phyloP scores from a whole-genome alignment of 2,888 invertebrate genomes.

The Dichetophora obliterata region DNA sequence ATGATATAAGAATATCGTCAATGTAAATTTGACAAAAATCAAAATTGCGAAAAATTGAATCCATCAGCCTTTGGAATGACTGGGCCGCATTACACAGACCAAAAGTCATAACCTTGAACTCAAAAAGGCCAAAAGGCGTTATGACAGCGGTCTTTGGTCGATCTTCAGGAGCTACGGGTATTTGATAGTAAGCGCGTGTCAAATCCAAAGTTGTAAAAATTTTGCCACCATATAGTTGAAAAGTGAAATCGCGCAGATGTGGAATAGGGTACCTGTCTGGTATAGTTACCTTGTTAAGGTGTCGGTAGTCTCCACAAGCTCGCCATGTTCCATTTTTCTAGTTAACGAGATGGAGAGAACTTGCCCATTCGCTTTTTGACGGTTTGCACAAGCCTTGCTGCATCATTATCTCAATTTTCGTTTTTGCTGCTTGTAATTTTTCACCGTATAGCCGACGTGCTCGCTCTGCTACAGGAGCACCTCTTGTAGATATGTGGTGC shows the following conservation, averaged over 20 bases:
- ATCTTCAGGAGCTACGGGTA: slow-evolving; percentile 45
- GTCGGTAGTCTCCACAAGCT: slow-evolving; percentile 21
- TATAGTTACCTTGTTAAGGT: slow-evolving; percentile 32
- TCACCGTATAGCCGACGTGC: slow-evolving; percentile 37
- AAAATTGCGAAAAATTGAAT: slow-evolving; percentile 7
- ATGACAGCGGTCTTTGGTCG: slow-evolving; percentile 5
- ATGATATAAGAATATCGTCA: slow-evolving; percentile 5
- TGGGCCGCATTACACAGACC: slow-evolving; percentile 8
- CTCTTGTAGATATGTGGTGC: not conserved
- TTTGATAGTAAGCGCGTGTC: slow-evolving; percentile 57
- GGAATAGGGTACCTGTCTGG: slow-evolving; percentile 11
- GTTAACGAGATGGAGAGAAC: slow-evolving; percentile 9
- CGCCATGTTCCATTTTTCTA: not conserved
- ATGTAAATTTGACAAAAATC: slow-evolving; percentile 25
- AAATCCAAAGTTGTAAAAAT: slow-evolving; percentile 49
- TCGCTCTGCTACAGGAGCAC: slow-evolving; percentile 36
- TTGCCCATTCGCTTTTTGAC: slow-evolving; percentile 41
- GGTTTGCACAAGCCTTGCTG: slow-evolving; percentile 26
- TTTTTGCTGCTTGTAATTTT: slow-evolving; percentile 30
- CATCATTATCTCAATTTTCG: slow-evolving; percentile 4
- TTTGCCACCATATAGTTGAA: not conserved
- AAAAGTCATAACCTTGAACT: slow-evolving; percentile 18
- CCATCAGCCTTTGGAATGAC: too few relatives aligned
- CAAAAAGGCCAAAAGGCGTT: slow-evolving; percentile 19
- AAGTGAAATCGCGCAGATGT: not conserved